Evolutionary conservation across 2,797 vertebrate species (phyloP), one percentile per base, ranked within the genome.

Genomic region (Enteromius viviparus): DNA sequence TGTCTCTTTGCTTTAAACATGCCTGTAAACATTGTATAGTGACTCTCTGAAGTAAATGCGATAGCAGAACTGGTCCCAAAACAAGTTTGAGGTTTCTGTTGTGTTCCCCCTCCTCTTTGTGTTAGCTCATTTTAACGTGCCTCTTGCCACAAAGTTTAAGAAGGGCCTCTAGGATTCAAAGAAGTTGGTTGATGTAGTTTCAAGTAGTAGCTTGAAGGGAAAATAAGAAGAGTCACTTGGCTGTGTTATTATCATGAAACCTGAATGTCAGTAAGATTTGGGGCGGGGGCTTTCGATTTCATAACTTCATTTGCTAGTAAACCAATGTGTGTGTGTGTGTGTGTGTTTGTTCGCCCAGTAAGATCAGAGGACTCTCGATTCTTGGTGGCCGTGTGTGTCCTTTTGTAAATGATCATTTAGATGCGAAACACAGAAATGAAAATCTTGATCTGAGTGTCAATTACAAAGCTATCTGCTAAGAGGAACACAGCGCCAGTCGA

Each of bases 251-350:
- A 69, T 80, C 58, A 75, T 84, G 81, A 85, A 85, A 83, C 66
- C 84, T 80, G 76, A 88, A 88, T 80, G 87, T 88, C 85, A 80
- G 53, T 77, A 21, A 55, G 12, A 74, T 82, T 76, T 72, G 70
- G 37, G 81, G 74, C 40, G 82, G 64, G 79, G 65, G 51, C 69
- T 75, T 66, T 62, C 66, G n/a, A 69, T 84, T 82, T 70, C 84
- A 87, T 58, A 87, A 72, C 64, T 84, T 82, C 77, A 37, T 34
- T 82, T 81, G 84, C 78, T 83, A 72, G 78, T 70, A 77, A 85
- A 85, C 21, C 81, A 69, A 85, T 86, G 26, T 26, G 26, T 26
- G 26, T 70, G 37, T 45, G 37, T 45, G 49, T 53, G 6, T 47
- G 10, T 53, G 45, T 53, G 45, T 80, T 32, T 74, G 80, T 47